Conservation (phyloP, 2,113 vertebrate species). For the Geococcyx californianus region DNA sequence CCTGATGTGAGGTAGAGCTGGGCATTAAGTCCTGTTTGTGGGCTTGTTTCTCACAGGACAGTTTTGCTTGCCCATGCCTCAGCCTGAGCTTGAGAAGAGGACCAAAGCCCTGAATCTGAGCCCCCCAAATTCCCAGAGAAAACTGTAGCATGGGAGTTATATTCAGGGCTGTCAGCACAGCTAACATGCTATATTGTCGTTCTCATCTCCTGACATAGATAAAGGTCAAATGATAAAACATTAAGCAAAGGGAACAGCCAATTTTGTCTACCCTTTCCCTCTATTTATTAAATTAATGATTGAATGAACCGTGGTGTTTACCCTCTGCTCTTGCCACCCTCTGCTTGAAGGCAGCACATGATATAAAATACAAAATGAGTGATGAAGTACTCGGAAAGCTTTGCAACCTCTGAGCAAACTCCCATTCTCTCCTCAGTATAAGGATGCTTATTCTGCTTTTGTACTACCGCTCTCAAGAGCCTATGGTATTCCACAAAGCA, state of each 20-base stretch:
- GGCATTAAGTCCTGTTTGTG: neutral
- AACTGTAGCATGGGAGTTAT: neutral
- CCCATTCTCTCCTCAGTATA: neutral
- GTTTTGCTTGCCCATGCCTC: neutral
- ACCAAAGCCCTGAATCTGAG: neutral
- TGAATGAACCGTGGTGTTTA: neutral
- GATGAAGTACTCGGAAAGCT: neutral
- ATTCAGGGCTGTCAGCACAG: neutral
- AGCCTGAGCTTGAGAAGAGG: neutral
- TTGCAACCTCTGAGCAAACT: neutral
- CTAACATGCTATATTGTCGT: neutral
- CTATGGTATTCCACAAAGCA: neutral
- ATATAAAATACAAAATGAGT: neutral
- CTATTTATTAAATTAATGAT: neutral
- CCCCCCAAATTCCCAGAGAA: neutral
- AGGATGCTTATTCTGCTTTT: neutral
- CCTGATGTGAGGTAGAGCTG: neutral
- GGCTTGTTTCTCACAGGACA: neutral
- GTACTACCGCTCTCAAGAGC: neutral
- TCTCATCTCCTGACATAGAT: neutral
- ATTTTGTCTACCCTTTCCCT: neutral
- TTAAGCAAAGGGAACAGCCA: neutral
- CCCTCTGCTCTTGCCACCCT: neutral
- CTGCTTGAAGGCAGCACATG: neutral
- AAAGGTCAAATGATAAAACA: neutral